Conservation (phyloP, 2,113 vertebrate genomes). For the Callospermophilus lateralis region DNA sequence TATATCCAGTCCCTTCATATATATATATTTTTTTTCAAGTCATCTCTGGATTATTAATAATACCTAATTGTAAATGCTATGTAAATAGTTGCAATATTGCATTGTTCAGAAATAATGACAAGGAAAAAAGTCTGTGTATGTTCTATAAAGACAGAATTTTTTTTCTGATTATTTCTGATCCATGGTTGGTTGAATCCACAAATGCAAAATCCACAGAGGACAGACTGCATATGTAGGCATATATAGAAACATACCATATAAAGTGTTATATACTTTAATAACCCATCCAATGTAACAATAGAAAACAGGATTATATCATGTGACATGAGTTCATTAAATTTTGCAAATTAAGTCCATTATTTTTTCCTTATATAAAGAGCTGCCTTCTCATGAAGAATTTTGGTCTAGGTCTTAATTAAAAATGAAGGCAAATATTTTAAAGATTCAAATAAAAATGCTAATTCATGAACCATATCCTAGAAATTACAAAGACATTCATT, state of each 20-base stretch:
- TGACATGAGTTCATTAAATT: constrained; percentile 12
- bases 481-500: constrained; percentile 42
- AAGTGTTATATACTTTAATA: constrained; percentile 1
- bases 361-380: constrained; percentile 2
- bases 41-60: background rate
- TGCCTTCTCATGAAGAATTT: constrained; percentile 32
- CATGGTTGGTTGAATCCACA: background rate
- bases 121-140: background rate
- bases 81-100: background rate
- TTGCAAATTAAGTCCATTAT: background rate
- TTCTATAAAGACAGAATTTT: background rate
- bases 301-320: background rate
- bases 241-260: background rate
- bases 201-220: background rate
- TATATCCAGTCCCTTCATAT: no score
- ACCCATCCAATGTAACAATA: background rate
- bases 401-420: background rate
- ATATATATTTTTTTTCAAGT: no score
- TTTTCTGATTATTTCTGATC: background rate
- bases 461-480: constrained; percentile 32
- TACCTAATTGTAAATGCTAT: background rate
- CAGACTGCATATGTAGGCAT: background rate
- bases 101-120: background rate
- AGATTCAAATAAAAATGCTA: constrained; percentile 54
- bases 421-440: background rate